These are phyloP conservation scores for Busseola fusca DNA, from an alignment of 2,888 invertebrate genomes.

Conservation along the genomic window DNA sequence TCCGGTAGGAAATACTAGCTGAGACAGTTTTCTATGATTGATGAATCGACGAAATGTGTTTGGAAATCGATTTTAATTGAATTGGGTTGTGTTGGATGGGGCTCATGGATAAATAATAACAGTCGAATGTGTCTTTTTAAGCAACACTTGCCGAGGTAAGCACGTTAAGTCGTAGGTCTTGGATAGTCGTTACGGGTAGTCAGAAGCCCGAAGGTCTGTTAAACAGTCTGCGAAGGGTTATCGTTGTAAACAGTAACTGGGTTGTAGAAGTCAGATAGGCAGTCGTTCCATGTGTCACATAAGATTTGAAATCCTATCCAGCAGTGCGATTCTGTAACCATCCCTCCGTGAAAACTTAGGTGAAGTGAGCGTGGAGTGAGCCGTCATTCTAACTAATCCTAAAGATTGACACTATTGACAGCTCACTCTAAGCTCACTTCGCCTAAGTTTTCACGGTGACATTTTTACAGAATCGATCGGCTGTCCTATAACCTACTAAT, in stretches of 20 bases:
- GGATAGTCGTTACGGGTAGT: neutral
- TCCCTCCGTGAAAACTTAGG: too few species aligned
- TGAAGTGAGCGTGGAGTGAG: too few species aligned
- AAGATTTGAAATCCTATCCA: too few species aligned
- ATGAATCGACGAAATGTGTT: conserved; percentile 33
- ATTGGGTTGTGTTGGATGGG: conserved; percentile 8
- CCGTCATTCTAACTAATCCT: too few species aligned
- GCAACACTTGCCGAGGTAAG: neutral
- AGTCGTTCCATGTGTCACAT: neutral
- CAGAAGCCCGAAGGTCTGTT: neutral
- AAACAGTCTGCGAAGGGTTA: neutral
- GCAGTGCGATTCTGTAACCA: too few species aligned
- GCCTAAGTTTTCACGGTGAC: too few species aligned
- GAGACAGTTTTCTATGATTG: conserved; percentile 50
- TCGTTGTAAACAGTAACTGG: neutral
- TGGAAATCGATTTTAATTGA: conserved; percentile 38
- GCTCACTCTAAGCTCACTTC: too few species aligned
- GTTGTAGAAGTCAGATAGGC: neutral
- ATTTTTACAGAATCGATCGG: too few species aligned
- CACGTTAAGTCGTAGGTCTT: neutral
- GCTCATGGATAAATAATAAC: neutral
- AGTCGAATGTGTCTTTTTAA: neutral
- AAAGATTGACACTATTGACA: too few species aligned
- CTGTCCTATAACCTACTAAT: too few species aligned
- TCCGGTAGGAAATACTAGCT: conserved; percentile 35